phyloP scores from a whole-genome alignment of 2,888 invertebrate species.

The Amaurobius ferox region DNA sequence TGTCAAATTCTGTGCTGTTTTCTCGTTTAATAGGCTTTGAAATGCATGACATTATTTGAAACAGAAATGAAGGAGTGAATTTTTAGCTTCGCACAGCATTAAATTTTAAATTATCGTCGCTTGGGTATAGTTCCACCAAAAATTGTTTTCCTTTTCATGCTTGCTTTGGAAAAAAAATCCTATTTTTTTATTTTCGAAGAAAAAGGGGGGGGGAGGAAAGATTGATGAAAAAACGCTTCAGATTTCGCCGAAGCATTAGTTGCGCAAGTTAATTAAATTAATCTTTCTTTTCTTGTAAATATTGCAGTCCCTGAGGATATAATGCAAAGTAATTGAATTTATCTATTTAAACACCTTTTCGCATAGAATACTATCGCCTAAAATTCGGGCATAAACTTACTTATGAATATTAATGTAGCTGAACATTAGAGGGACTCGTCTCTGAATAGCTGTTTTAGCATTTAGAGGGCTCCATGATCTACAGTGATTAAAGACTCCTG shows the following conservation, averaged over 20 bases:
- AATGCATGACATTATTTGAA: not conserved
- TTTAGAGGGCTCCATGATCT: constrained; percentile 28
- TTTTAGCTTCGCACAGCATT: not conserved
- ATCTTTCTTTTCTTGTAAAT: constrained; percentile 44
- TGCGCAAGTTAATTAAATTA: constrained; percentile 17
- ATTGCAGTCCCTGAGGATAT: constrained; percentile 27
- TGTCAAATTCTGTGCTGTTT: not conserved
- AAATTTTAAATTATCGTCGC: not conserved
- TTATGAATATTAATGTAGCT: constrained; percentile 63
- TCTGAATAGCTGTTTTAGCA: constrained; percentile 33
- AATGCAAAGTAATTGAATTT: constrained; percentile 56
- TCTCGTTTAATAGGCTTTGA: not conserved
- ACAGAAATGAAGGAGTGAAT: not conserved
- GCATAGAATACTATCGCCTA: constrained; percentile 22
- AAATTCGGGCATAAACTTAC: constrained; percentile 49
- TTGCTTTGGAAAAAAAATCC: not conserved
- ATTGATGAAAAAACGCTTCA: not conserved
- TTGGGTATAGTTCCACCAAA: not conserved
- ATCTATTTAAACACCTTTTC: constrained; percentile 56
- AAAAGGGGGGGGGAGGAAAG: too few species aligned
- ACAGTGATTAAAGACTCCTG: constrained; percentile 51
- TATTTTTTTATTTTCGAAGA: not conserved
- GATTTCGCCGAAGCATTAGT: not conserved
- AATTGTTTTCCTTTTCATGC: not conserved
- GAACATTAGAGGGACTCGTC: constrained; percentile 36